Evolutionary conservation across 2,797 vertebrate genomes (phyloP).

Genomic region (Ceyx erithaca): DNA sequence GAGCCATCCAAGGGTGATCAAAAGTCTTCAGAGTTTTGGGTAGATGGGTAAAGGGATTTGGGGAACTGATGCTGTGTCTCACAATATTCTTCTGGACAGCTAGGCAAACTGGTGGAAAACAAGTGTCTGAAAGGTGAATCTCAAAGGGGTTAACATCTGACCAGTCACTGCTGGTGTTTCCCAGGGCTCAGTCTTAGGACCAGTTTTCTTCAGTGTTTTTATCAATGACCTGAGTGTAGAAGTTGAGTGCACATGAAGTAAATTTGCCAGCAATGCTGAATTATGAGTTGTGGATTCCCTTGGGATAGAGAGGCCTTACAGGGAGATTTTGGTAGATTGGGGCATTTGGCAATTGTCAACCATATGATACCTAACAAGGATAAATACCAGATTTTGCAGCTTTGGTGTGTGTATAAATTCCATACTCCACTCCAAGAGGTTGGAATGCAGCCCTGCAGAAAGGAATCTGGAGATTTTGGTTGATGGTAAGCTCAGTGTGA

Average conservation of each 20-base stretch:
- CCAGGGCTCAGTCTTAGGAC: background rate
- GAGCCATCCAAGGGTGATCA: background rate
- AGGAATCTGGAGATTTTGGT: background rate
- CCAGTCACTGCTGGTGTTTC: background rate
- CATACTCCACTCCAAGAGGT: background rate
- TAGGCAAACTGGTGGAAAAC: background rate
- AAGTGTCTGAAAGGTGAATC: background rate
- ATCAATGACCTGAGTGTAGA: background rate
- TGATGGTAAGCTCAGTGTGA: background rate
- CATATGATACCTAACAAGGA: background rate
- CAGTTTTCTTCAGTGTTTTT: background rate
- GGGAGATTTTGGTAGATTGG: background rate
- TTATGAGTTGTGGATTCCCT: background rate
- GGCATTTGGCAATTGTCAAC: background rate
- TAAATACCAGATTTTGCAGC: background rate
- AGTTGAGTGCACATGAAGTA: background rate
- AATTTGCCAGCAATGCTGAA: background rate
- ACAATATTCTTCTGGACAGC: background rate
- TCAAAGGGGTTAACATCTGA: background rate
- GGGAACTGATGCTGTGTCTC: background rate
- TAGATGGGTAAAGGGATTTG: background rate
- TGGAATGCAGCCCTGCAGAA: background rate
- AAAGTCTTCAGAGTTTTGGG: background rate
- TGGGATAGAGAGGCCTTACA: background rate
- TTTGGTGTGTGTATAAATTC: rapidly evolving